phyloP scores from a whole-genome alignment of 2,797 vertebrate species.

The Silurus aristotelis region DNA sequence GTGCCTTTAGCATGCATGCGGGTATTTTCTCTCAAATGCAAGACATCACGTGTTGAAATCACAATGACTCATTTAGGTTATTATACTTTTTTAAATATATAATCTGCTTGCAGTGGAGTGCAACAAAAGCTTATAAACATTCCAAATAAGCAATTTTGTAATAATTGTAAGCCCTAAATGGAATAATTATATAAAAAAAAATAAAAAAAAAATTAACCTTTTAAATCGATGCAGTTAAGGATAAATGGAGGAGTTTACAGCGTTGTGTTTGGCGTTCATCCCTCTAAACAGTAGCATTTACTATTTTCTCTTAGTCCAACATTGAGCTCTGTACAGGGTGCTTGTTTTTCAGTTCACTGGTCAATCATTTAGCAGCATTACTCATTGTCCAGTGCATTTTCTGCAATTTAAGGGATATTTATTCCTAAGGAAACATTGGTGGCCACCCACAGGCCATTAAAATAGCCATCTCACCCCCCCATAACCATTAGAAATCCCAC shows the following conservation, averaged over 20 bases:
- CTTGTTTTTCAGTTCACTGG: slow-evolving; percentile 30
- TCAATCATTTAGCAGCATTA: slow-evolving; percentile 23
- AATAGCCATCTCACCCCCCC: slow-evolving; percentile 34
- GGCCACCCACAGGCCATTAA: slow-evolving; percentile 27
- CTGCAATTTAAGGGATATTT: slow-evolving; percentile 32
- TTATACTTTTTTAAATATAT: not conserved
- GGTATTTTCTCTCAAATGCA: not conserved
- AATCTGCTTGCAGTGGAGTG: not conserved
- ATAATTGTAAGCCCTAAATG: not conserved
- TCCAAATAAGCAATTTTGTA: not conserved
- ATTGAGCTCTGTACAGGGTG: slow-evolving; percentile 26
- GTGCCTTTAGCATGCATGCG: not conserved
- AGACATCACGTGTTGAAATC: not conserved
- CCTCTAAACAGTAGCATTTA: slow-evolving; percentile 34
- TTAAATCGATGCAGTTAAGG: not conserved
- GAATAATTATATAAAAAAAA: not conserved
- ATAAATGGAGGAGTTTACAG: slow-evolving; percentile 7
- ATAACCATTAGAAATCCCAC: slow-evolving; percentile 47
- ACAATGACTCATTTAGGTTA: not conserved
- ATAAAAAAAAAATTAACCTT: not conserved
- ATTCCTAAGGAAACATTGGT: slow-evolving; percentile 29
- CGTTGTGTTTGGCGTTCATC: slow-evolving; percentile 27
- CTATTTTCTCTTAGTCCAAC: not conserved
- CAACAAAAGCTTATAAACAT: not conserved
- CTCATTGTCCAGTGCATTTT: slow-evolving; percentile 23